Conservation (phyloP, 2,888 invertebrate species). For the Beris morrisii region DNA sequence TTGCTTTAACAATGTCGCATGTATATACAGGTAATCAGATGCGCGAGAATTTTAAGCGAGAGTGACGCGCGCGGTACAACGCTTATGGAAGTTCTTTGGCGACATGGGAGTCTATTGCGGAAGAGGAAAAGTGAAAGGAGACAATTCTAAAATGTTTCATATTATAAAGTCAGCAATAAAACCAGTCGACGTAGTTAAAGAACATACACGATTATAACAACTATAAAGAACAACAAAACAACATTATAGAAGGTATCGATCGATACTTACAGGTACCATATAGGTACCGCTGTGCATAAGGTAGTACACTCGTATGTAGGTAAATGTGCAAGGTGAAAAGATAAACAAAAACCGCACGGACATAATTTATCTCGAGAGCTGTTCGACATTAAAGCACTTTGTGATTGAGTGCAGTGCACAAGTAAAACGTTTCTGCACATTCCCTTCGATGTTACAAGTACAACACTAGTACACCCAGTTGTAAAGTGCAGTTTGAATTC, state of each 20-base stretch:
- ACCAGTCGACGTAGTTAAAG: background rate
- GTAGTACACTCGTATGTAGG: background rate
- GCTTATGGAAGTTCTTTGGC: no score
- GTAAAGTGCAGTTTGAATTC: conserved; percentile 8
- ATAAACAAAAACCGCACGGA: conserved; percentile 6
- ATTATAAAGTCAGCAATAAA: background rate
- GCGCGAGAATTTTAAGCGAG: no score
- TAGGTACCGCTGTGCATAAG: background rate
- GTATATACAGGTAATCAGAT: background rate
- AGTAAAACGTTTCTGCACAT: conserved; percentile 3
- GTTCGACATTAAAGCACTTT: conserved; percentile 37
- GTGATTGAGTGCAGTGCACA: conserved; percentile 33
- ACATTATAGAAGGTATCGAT: background rate
- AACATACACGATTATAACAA: background rate
- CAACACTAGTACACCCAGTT: background rate
- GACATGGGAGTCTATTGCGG: no score
- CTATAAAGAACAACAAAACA: background rate
- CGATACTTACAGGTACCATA: background rate
- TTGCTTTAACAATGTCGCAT: background rate
- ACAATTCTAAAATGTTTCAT: no score
- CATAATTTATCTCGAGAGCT: conserved; percentile 17
- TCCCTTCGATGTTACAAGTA: conserved; percentile 7
- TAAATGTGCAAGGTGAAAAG: background rate
- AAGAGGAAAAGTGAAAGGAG: background rate
- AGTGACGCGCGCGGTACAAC: no score